Conservation (phyloP, 1,140 invertebrate species). For the Nasonia vitripennis region DNA sequence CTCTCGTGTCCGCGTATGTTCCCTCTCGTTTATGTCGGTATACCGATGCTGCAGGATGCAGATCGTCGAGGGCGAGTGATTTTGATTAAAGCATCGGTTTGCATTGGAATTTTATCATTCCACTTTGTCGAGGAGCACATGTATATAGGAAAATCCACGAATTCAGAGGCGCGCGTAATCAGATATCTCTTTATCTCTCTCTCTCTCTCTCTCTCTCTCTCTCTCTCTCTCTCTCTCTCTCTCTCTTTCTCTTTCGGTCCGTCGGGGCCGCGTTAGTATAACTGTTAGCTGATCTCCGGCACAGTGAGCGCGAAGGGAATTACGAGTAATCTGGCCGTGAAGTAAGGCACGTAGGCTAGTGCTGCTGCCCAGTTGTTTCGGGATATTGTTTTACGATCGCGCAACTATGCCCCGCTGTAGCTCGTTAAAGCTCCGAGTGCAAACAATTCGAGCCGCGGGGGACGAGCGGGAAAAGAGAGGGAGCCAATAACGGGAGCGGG, state of each 20-base stretch:
- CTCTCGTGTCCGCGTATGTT: too few relatives aligned
- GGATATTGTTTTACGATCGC: conserved; percentile 60
- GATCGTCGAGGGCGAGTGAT: background rate
- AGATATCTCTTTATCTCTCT: background rate
- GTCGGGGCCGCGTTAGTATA: conserved; percentile 55
- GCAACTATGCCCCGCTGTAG: background rate
- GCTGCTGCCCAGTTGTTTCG: conserved; percentile 61
- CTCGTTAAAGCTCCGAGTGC: background rate
- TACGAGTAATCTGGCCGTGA: conserved; percentile 66
- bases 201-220: background rate
- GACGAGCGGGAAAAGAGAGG: background rate
- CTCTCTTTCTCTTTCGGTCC: background rate
- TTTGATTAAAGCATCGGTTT: background rate
- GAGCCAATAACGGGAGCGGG: background rate
- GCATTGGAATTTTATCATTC: background rate
- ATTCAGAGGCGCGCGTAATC: background rate
- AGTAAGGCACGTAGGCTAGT: conserved; percentile 58
- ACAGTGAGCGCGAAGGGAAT: conserved; percentile 53
- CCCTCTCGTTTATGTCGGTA: too few relatives aligned
- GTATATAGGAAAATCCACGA: background rate
- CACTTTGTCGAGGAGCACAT: background rate
- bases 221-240: too few relatives aligned
- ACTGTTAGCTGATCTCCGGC: conserved; percentile 63
- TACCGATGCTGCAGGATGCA: background rate
- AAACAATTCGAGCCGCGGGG: background rate